A percentile compares a stretch with the other conserved stretches of the same genome.
phyloP scores from a whole-genome alignment of 2,888 invertebrate genomes.

The Schizaphis graminum region DNA sequence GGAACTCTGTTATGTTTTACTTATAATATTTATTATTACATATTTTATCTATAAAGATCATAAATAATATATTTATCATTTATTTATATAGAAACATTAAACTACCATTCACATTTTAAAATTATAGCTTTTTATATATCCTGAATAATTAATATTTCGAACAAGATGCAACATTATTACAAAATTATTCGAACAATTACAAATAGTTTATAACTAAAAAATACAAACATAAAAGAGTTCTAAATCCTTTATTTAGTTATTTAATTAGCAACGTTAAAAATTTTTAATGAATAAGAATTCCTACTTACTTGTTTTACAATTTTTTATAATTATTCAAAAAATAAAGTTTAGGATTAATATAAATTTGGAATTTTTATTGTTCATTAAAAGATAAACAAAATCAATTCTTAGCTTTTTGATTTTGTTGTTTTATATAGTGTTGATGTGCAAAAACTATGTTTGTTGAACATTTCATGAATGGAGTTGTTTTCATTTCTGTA shows the following conservation, averaged over 20 bases:
- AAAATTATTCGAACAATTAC: neutral
- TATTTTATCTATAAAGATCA: neutral
- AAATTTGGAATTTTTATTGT: constrained; percentile 55
- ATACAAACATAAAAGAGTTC: constrained; percentile 16
- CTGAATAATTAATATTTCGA: neutral
- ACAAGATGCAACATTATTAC: neutral
- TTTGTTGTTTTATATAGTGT: constrained; percentile 19
- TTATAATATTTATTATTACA: neutral
- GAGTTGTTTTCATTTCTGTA: constrained; percentile 59
- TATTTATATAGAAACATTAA: neutral
- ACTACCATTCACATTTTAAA: neutral
- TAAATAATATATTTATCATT: neutral
- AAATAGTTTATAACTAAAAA: neutral
- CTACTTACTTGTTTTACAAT: constrained; percentile 65
- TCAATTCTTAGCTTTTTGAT: constrained; percentile 28
- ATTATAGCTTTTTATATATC: neutral
- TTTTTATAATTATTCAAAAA: constrained; percentile 51
- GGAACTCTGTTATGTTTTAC: constrained; percentile 34
- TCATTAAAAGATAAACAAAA: constrained; percentile 32
- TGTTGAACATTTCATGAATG: constrained; percentile 31
- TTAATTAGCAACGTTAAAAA: constrained; percentile 30
- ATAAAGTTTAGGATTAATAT: constrained; percentile 43
- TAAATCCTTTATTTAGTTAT: constrained; percentile 48
- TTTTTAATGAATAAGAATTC: constrained; percentile 53
- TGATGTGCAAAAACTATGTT: constrained; percentile 26